Conservation (phyloP, 2,888 invertebrate species). For the Drosophila putrida region DNA sequence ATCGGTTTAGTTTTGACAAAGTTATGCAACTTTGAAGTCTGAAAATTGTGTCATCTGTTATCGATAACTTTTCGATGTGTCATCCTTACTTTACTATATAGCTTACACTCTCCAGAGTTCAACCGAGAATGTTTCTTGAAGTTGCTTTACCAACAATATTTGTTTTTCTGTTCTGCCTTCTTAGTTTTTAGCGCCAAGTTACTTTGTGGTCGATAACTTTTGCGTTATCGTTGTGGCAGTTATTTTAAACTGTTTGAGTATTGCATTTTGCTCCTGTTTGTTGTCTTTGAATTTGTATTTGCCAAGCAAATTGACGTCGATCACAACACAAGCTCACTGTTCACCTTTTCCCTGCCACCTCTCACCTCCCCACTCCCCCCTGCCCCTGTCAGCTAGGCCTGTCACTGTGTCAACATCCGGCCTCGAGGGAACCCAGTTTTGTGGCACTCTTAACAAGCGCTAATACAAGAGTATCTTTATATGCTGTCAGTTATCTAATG, state of each 20-base stretch:
- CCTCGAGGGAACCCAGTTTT: slow-evolving; percentile 31
- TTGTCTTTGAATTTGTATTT: slow-evolving; percentile 27
- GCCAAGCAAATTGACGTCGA: slow-evolving; percentile 29
- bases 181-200: too few relatives aligned
- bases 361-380: background rate
- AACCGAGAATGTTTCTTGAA: too few relatives aligned
- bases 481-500: slow-evolving; percentile 27
- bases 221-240: background rate
- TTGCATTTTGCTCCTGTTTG: slow-evolving; percentile 15
- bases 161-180: too few relatives aligned
- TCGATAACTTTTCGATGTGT: background rate
- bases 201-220: background rate
- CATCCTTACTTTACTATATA: too few relatives aligned
- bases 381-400: background rate
- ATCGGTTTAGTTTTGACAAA: too few relatives aligned
- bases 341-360: slow-evolving; percentile 9
- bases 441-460: slow-evolving; percentile 53
- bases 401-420: slow-evolving; percentile 60
- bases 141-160: too few relatives aligned
- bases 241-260: slow-evolving; percentile 5
- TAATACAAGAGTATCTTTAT: slow-evolving; percentile 48
- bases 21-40: too few relatives aligned
- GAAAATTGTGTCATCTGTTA: background rate
- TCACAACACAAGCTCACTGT: slow-evolving; percentile 44
- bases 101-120: too few relatives aligned